Conservation (phyloP, 2,113 vertebrate genomes). For the Ochotona curzoniae region DNA sequence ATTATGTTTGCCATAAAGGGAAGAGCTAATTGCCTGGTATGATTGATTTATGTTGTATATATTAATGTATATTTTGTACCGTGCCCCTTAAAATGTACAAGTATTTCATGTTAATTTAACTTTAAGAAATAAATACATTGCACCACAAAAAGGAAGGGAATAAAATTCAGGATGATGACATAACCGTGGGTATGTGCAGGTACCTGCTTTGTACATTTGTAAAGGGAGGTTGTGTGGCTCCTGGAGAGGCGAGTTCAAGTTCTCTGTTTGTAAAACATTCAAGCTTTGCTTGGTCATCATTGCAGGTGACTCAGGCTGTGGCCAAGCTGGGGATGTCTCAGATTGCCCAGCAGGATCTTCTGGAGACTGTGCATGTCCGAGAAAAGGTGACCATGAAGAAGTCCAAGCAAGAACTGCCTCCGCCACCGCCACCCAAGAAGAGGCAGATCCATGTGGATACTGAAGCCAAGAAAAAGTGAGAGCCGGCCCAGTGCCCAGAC, state of each 20-base stretch:
- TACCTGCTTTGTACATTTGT: background rate
- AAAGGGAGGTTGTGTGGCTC: background rate
- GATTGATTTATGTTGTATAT: too few species aligned
- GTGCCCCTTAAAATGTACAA: too few species aligned
- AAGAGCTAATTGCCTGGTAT: too few species aligned
- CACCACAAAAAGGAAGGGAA: too few species aligned
- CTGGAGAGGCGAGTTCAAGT: background rate
- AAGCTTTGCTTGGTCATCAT: background rate
- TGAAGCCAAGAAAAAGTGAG: constrained; percentile 92
- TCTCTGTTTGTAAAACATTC: background rate
- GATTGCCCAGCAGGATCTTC: constrained; percentile 84
- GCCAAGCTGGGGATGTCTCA: constrained; percentile 88
- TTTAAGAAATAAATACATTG: too few species aligned
- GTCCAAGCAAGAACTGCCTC: constrained; percentile 87
- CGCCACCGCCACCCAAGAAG: constrained; percentile 93
- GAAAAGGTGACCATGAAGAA: constrained; percentile 80
- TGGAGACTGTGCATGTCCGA: constrained; percentile 81
- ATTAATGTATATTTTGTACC: too few species aligned
- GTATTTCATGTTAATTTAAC: too few species aligned
- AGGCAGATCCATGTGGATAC: constrained; percentile 90
- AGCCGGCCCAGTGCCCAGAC: background rate
- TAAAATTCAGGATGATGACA: background rate
- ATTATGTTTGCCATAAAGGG: too few species aligned
- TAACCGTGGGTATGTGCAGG: background rate
- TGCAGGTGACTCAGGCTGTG: constrained; percentile 93